Conservation (phyloP, 2,797 vertebrate genomes). For the Semaprochilodus insignis region DNA sequence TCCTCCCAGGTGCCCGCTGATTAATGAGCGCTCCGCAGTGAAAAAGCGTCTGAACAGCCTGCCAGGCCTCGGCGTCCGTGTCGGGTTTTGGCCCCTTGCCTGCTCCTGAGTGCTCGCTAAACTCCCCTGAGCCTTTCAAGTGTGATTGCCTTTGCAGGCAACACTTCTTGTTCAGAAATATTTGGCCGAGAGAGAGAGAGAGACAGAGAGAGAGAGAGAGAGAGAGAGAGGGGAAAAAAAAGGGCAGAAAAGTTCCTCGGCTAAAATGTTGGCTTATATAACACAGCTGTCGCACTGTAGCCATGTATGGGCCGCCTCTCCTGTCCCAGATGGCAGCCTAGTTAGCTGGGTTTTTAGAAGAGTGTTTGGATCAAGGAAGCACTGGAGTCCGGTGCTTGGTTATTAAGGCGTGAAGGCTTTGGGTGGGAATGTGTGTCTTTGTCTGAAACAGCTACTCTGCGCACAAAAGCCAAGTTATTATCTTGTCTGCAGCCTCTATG, state of each 20-base stretch:
- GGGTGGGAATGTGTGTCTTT: background rate
- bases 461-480: conserved; percentile 24
- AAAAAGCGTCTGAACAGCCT: conserved; percentile 47
- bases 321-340: conserved; percentile 66
- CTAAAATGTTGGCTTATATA: conserved; percentile 69
- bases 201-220: background rate
- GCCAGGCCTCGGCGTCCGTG: conserved; percentile 60
- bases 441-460: background rate
- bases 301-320: conserved; percentile 52
- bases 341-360: conserved; percentile 43
- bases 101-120: conserved; percentile 63
- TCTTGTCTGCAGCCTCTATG: conserved; percentile 32
- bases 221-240: too few relatives aligned
- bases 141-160: conserved; percentile 77
- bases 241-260: conserved; percentile 8
- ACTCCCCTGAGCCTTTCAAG: conserved; percentile 63
- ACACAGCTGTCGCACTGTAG: conserved; percentile 57
- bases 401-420: background rate
- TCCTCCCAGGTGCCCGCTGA: conserved; percentile 76
- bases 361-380: conserved; percentile 16
- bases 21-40: conserved; percentile 65
- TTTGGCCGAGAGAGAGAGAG: conserved; percentile 58
- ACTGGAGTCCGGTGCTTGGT: background rate
- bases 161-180: conserved; percentile 54
- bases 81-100: conserved; percentile 62